Evolutionary conservation across 2,888 invertebrate species (phyloP), one percentile per base, ranked within the genome.

Genomic region (Lingula anatina): DNA sequence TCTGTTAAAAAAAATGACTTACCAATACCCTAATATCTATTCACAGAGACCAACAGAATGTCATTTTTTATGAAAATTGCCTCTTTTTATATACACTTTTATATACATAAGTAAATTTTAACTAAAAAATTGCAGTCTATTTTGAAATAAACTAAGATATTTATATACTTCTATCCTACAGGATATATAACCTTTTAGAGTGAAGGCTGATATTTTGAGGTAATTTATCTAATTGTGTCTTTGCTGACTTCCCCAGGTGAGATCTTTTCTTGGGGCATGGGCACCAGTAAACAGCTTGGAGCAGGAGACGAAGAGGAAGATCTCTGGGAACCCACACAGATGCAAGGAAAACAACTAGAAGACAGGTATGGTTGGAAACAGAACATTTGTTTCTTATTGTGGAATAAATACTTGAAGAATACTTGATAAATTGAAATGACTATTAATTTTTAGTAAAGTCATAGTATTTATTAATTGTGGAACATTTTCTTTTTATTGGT

Each of bases 251-350:
- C 70, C 71, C 0, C 73, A 88, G 92, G 92, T 21, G 83, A 84
- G 50, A 78, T 89, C 0, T 88, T 85, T 69, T 82, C 88, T 0
- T 96, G 94, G 93, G 96, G 96, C 5, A 91, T 93, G 89, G 94
- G 94, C 18, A 86, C 88, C 36, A 89, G 86, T 66, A 85, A 86
- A 0, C 91, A 93, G 77, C 80, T 95, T 42, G 94, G 93, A 1
- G 86, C 86, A 0, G 92, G 91, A 0, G 78, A 79, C 0, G 78
- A 79, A n/a, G 81, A 81, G 15, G 80, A 81, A 31, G 77, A 76
- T 59, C 53, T 74, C 18, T 71, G 66, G 53, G 70, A 67, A 41
- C 81, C 61, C 69, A 78, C 43, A 79, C 84, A 64, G 79, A 81
- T 88, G 5, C 78, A 78, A 50, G 85, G 86, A 52, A 87, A 87